A percentile compares a stretch with the other conserved stretches of the same genome.
phyloP scores from a whole-genome alignment of 2,797 vertebrate genomes.

The Sebastes oblongus region DNA sequence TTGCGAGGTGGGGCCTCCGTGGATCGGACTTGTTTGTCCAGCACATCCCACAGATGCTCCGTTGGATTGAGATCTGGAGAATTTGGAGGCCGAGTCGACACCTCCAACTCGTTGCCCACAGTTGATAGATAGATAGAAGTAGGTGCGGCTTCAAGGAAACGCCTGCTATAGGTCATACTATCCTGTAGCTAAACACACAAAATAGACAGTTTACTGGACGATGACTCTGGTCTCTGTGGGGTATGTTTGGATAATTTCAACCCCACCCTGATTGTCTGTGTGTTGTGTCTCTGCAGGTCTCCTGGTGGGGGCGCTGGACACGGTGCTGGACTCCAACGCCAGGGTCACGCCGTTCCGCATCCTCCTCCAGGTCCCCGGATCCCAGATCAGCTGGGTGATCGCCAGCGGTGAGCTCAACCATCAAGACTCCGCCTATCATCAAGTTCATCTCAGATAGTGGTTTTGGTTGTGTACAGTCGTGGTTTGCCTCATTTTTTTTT shows the following conservation, averaged over 20 bases:
- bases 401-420: slow-evolving; percentile 87
- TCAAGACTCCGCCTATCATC: not conserved
- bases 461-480: not conserved
- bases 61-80: too few relatives aligned
- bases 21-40: too few relatives aligned
- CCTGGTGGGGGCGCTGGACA: slow-evolving; percentile 94
- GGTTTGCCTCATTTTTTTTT: not conserved
- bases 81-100: too few relatives aligned
- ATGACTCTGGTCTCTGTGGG: not conserved
- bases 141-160: too few relatives aligned
- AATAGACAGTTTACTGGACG: not conserved
- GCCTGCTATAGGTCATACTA: too few relatives aligned
- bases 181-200: too few relatives aligned
- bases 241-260: not conserved
- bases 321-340: slow-evolving; percentile 93
- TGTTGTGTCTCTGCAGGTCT: slow-evolving; percentile 80
- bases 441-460: not conserved
- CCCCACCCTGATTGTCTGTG: not conserved
- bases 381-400: slow-evolving; percentile 94
- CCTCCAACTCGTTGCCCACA: too few relatives aligned
- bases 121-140: too few relatives aligned
- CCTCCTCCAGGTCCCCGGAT: slow-evolving; percentile 92
- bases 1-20: too few relatives aligned
- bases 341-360: slow-evolving; percentile 93
- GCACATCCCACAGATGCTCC: too few relatives aligned